Conservation (phyloP, 2,888 invertebrate species). For the Drosophila melanocephala region DNA sequence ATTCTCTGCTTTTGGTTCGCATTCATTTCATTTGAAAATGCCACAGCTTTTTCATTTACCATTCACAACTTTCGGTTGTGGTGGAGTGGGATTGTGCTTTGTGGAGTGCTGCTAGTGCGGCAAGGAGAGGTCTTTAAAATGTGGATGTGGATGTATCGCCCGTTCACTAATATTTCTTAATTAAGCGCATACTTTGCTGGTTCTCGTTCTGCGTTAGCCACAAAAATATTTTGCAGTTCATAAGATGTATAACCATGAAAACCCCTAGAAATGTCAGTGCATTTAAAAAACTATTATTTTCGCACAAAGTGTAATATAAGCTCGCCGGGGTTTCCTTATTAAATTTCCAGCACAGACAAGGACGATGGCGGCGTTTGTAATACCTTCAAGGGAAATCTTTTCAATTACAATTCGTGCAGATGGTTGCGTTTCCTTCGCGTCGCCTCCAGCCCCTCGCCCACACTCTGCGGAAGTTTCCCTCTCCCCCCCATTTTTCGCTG, state of each 20-base stretch:
- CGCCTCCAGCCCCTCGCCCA: conserved; percentile 10
- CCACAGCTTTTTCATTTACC: conserved; percentile 60
- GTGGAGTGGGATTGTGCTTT: neutral
- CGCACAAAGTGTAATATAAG: conserved; percentile 78
- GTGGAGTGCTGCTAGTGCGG: neutral
- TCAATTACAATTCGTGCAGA: conserved; percentile 82
- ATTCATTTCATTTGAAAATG: conserved; percentile 63
- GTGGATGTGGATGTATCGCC: conserved; percentile 54
- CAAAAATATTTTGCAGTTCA: conserved; percentile 67
- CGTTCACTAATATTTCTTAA: conserved; percentile 79
- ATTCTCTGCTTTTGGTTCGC: conserved; percentile 27
- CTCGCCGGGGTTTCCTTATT: conserved; percentile 80
- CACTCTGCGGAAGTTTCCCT: conserved; percentile 30
- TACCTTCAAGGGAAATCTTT: conserved; percentile 82
- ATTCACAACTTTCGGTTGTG: conserved; percentile 29
- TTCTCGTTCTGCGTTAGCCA: conserved; percentile 39
- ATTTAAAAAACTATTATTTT: conserved; percentile 79
- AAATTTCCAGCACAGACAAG: conserved; percentile 65
- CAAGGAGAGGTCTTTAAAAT: conserved; percentile 47
- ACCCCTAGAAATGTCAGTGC: conserved; percentile 49
- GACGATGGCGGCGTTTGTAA: conserved; percentile 57
- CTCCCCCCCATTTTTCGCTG: conserved; percentile 11
- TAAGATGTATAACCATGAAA: conserved; percentile 37
- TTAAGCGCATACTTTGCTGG: conserved; percentile 72
- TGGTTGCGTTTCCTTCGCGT: conserved; percentile 74